Evolutionary conservation across 2,113 vertebrate genomes (phyloP).

Genomic region (Urocynchramus pylzowi): DNA sequence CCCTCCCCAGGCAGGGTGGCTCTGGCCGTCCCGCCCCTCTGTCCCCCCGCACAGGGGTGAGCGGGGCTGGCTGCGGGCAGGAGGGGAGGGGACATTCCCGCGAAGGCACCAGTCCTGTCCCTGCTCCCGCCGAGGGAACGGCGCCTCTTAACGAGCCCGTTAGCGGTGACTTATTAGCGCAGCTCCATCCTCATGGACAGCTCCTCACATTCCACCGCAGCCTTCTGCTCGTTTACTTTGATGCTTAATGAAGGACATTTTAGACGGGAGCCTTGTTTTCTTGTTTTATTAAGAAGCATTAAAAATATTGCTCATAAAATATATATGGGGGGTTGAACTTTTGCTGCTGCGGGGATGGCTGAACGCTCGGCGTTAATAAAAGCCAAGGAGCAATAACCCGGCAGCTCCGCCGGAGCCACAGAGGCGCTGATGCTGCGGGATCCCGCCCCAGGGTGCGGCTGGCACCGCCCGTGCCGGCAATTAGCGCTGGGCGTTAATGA

Average conservation of each 20-base stretch:
- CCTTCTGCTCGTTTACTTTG: not conserved
- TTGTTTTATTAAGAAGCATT: slow-evolving; percentile 52
- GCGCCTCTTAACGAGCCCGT: not conserved
- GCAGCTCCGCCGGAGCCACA: not conserved
- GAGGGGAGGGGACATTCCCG: fast-evolving
- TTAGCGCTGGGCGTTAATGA: not conserved
- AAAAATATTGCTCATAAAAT: slow-evolving; percentile 37
- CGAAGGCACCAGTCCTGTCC: too few species aligned
- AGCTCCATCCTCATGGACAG: not conserved
- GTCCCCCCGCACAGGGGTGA: not conserved
- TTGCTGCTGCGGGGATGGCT: not conserved
- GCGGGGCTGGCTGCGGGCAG: not conserved
- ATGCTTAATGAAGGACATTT: not conserved
- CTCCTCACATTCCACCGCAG: not conserved
- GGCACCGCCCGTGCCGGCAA: not conserved
- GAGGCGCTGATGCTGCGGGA: fast-evolving
- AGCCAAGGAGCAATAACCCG: not conserved
- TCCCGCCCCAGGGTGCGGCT: not conserved
- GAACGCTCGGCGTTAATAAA: not conserved
- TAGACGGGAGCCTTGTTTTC: not conserved
- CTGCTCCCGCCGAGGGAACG: fast-evolving
- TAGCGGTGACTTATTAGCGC: not conserved
- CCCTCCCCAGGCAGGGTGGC: not conserved
- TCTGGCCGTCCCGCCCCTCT: fast-evolving
- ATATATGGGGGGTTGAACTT: not conserved